Conservation (phyloP, 2,888 invertebrate species). For the Entomobrya multifasciata region DNA sequence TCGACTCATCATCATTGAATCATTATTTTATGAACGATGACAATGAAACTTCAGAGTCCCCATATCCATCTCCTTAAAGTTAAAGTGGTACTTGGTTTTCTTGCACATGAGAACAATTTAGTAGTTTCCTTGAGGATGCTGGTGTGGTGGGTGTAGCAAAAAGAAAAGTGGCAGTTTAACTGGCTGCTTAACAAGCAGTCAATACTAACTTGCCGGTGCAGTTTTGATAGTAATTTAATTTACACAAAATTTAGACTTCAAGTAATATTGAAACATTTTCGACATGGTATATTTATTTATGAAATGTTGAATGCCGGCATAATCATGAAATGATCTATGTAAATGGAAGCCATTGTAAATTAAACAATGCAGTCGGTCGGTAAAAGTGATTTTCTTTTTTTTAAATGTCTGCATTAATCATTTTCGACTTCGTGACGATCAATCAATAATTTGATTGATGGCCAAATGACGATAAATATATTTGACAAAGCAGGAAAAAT, state of each 20-base stretch:
- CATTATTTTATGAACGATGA: slow-evolving; percentile 14
- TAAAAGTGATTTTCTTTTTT: too few species aligned
- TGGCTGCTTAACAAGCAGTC: too few species aligned
- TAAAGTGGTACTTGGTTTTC: too few species aligned
- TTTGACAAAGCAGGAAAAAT: too few species aligned
- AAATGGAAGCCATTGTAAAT: not conserved
- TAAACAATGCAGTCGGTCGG: not conserved
- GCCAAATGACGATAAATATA: not conserved
- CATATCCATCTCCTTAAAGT: too few species aligned
- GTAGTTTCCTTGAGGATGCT: slow-evolving; percentile 17
- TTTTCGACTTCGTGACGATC: not conserved
- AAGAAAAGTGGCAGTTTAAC: not conserved
- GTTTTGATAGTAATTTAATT: slow-evolving; percentile 21
- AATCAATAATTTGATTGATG: not conserved
- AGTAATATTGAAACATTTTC: not conserved
- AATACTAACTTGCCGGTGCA: slow-evolving; percentile 40
- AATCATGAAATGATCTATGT: not conserved
- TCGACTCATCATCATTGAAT: not conserved
- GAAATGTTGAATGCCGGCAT: not conserved
- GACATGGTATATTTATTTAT: not conserved
- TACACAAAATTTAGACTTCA: not conserved
- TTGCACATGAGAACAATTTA: not conserved
- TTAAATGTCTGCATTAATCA: too few species aligned
- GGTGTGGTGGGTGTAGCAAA: slow-evolving; percentile 39
- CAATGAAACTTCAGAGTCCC: not conserved